Evolutionary conservation across 2,888 invertebrate genomes (phyloP).

Genomic region (Andrena marginata): DNA sequence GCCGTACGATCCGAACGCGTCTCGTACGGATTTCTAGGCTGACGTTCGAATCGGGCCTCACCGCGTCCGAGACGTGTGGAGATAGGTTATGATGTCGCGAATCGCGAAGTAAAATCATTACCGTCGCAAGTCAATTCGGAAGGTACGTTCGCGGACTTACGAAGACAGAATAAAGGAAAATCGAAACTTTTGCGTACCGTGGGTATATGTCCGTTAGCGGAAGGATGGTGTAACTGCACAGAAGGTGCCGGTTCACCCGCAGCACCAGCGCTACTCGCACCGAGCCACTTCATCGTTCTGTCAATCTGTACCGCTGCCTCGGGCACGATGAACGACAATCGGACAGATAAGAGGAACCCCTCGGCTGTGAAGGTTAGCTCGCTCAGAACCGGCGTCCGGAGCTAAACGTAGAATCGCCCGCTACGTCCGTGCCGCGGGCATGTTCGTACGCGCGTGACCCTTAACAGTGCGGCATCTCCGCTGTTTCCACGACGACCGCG

Average conservation of each 20-base stretch:
- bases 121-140: neutral
- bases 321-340: conserved; percentile 52
- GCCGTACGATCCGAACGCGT: neutral
- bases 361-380: conserved; percentile 65
- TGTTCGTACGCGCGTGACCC: conserved; percentile 54
- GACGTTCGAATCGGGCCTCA: conserved; percentile 5
- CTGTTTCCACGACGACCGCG: conserved; percentile 63
- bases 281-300: conserved; percentile 84
- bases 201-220: conserved; percentile 84
- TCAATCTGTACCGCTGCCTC: conserved; percentile 68
- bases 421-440: conserved; percentile 67
- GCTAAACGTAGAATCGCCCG: conserved; percentile 56
- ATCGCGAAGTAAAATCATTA: conserved; percentile 20
- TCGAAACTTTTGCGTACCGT: conserved; percentile 75
- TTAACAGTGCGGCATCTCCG: conserved; percentile 63
- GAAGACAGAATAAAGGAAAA: neutral
- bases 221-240: conserved; percentile 84
- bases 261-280: conserved; percentile 88
- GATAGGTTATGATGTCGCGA: conserved; percentile 63
- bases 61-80: conserved; percentile 15
- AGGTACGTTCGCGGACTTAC: neutral
- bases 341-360: conserved; percentile 50
- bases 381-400: conserved; percentile 69
- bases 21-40: neutral
- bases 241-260: conserved; percentile 88